phyloP scores from a whole-genome alignment of 2,888 invertebrate species.

The Hermodice carunculata region DNA sequence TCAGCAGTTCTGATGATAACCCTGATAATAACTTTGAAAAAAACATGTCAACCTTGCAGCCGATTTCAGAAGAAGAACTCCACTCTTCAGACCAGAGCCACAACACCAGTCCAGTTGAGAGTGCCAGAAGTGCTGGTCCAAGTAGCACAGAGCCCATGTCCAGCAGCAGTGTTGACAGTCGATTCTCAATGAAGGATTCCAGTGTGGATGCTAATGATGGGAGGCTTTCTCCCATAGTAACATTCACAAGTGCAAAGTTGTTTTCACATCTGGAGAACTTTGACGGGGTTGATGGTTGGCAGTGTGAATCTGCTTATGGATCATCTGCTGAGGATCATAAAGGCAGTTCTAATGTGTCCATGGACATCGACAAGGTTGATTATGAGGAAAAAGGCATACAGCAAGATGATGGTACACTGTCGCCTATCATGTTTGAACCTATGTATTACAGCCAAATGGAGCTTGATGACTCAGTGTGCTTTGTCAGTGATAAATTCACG shows the following conservation, averaged over 20 bases:
- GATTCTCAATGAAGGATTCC: not conserved
- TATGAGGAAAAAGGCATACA: not conserved
- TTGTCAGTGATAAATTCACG: not conserved
- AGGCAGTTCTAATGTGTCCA: not conserved
- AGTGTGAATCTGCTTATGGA: not conserved
- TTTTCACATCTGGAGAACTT: not conserved
- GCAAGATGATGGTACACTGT: constrained; percentile 10
- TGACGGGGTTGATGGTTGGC: not conserved
- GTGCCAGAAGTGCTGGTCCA: no score
- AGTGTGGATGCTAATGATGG: constrained; percentile 13
- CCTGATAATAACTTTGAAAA: no score
- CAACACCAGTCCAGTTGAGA: constrained; percentile 1
- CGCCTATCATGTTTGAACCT: constrained; percentile 10
- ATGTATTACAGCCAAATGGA: not conserved
- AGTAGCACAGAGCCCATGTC: not conserved
- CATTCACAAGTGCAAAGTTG: not conserved
- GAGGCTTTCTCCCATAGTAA: constrained; percentile 6
- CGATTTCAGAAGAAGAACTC: constrained; percentile 17
- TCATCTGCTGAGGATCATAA: not conserved
- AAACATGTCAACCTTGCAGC: not conserved
- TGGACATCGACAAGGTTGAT: not conserved
- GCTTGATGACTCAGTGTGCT: not conserved
- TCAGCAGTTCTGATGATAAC: not conserved
- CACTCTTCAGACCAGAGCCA: constrained; percentile 8
- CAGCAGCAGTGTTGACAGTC: not conserved